Evolutionary conservation across 1,140 invertebrate genomes (phyloP).

Genomic region (Contarinia nasturtii): DNA sequence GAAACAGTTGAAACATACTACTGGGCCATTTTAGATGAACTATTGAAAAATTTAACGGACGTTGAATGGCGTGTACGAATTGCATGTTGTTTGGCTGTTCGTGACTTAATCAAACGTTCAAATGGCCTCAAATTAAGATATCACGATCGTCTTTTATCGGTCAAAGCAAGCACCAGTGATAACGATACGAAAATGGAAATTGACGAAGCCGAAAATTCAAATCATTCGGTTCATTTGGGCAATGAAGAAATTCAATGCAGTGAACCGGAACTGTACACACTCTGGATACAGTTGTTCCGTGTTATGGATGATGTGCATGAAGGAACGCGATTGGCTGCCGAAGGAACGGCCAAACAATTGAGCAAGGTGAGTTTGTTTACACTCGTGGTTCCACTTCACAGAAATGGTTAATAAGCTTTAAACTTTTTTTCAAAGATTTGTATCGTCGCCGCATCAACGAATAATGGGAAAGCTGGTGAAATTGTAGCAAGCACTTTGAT

Average conservation of each 20-base stretch:
- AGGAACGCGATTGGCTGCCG: conserved; percentile 61
- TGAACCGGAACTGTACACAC: conserved; percentile 35
- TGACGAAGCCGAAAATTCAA: conserved; percentile 13
- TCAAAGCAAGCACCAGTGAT: background rate
- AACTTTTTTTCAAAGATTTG: conserved; percentile 50
- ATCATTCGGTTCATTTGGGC: too few relatives aligned
- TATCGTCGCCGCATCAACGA: conserved; percentile 52
- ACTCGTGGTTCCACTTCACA: too few relatives aligned
- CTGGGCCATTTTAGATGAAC: conserved; percentile 66
- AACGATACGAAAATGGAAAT: conserved; percentile 5
- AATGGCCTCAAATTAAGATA: conserved; percentile 19
- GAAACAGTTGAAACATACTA: conserved; percentile 78
- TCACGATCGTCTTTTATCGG: conserved; percentile 9
- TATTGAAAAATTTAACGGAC: conserved; percentile 62
- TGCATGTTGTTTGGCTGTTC: conserved; percentile 71
- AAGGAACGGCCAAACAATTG: conserved; percentile 51
- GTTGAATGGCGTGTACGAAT: conserved; percentile 75
- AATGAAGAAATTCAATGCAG: too few relatives aligned
- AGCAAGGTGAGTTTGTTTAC: conserved; percentile 32
- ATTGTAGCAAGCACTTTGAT: conserved; percentile 56
- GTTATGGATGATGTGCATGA: conserved; percentile 92
- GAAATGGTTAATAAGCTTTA: too few relatives aligned
- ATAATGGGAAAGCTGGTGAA: conserved; percentile 58
- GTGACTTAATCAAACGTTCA: conserved; percentile 51
- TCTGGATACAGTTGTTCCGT: conserved; percentile 69